Evolutionary conservation across 2,797 vertebrate genomes (phyloP).

Genomic region (Mareca penelope): DNA sequence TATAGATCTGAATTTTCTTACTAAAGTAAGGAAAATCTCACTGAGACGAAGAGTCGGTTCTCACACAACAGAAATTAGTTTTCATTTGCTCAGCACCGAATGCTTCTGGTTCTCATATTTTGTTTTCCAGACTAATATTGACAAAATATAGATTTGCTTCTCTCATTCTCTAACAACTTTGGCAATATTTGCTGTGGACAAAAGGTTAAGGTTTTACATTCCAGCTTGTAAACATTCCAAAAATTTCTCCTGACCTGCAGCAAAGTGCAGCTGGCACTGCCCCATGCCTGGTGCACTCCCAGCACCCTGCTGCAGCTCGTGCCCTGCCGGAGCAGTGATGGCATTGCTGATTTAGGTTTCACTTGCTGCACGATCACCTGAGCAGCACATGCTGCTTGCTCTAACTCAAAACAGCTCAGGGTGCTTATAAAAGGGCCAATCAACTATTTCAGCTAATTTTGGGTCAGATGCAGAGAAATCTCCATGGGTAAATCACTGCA

Average conservation of each 20-base stretch:
- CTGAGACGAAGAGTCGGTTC: not conserved
- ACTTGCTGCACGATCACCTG: not conserved
- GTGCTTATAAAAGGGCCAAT: not conserved
- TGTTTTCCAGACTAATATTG: not conserved
- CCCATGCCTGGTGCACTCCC: rapidly evolving
- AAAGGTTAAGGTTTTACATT: constrained; percentile 10
- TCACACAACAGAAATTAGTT: not conserved
- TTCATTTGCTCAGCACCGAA: not conserved
- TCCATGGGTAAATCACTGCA: rapidly evolving
- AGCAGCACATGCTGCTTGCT: rapidly evolving
- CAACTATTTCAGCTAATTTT: not conserved
- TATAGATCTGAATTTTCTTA: not conserved
- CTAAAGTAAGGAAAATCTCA: not conserved
- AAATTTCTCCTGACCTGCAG: not conserved
- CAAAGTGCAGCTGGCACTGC: rapidly evolving
- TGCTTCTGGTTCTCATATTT: not conserved
- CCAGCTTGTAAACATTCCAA: not conserved
- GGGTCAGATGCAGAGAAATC: not conserved
- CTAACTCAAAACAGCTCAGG: not conserved
- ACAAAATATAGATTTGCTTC: not conserved
- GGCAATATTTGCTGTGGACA: not conserved
- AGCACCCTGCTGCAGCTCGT: not conserved
- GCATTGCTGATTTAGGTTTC: not conserved
- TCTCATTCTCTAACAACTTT: not conserved
- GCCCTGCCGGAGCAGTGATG: not conserved